A percentile compares a stretch with the other conserved stretches of the same genome.
Evolutionary conservation across 2,888 invertebrate genomes (phyloP).

Genomic region (Apomyelois bistriatella): DNA sequence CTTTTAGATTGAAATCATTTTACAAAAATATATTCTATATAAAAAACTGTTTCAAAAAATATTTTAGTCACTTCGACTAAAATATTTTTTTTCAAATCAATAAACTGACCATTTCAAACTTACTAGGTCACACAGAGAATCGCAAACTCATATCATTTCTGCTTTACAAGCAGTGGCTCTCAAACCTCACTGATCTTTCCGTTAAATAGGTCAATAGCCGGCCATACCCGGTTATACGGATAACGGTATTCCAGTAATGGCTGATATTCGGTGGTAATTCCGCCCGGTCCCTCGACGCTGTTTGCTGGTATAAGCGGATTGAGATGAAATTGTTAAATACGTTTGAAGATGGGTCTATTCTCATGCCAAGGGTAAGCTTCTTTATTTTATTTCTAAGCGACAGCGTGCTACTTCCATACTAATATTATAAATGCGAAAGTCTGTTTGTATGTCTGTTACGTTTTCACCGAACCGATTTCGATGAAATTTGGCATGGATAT

Average conservation of each 20-base stretch:
- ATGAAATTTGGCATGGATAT: too few species aligned
- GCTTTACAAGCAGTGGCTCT: slow-evolving; percentile 3
- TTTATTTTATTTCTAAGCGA: too few species aligned
- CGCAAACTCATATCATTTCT: slow-evolving; percentile 5
- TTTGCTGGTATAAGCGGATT: slow-evolving; percentile 3
- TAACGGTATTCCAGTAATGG: slow-evolving; percentile 4
- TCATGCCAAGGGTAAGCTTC: not conserved
- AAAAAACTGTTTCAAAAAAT: too few species aligned
- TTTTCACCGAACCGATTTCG: too few species aligned
- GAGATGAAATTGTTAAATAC: not conserved
- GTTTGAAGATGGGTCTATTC: not conserved
- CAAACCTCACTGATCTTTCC: slow-evolving; percentile 2
- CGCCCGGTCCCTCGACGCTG: not conserved
- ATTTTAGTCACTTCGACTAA: too few species aligned
- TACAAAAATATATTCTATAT: too few species aligned
- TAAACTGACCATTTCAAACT: not conserved
- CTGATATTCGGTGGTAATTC: not conserved
- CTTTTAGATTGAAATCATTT: too few species aligned
- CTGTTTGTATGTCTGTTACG: too few species aligned
- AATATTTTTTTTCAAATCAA: too few species aligned
- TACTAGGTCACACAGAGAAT: not conserved
- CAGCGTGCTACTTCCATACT: too few species aligned
- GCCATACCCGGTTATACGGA: not conserved
- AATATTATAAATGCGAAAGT: too few species aligned
- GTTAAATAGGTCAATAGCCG: slow-evolving; percentile 4